A percentile compares a stretch with the other conserved stretches of the same genome.
These are phyloP conservation scores for Ctenicera cuprea DNA, from an alignment of 2,888 invertebrate genomes.

Conservation along the genomic window DNA sequence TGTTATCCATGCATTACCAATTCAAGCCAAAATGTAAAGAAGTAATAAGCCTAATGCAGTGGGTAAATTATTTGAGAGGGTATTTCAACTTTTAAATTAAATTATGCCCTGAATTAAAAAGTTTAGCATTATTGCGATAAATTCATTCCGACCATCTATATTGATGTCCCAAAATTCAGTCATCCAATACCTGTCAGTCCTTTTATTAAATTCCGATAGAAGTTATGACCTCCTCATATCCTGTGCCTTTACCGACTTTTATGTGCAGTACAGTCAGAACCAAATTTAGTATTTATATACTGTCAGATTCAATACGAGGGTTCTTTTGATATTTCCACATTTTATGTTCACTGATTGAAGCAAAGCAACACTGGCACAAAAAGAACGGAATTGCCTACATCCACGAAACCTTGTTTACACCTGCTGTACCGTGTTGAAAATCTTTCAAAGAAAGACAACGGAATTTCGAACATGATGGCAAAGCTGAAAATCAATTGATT, in stretches of 20 bases:
- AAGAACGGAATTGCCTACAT: not conserved
- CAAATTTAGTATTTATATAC: slow-evolving; percentile 34
- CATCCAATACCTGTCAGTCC: slow-evolving; percentile 42
- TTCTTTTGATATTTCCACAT: slow-evolving; percentile 22
- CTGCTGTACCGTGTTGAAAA: slow-evolving; percentile 3
- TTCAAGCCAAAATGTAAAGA: too few relatives aligned
- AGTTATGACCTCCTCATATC: slow-evolving; percentile 44
- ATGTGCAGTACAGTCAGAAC: slow-evolving; percentile 21
- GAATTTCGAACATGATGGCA: slow-evolving; percentile 14
- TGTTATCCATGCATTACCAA: too few relatives aligned
- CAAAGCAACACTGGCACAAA: slow-evolving; percentile 16
- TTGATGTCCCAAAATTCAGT: slow-evolving; percentile 42
- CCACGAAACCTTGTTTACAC: slow-evolving; percentile 6
- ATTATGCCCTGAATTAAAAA: slow-evolving; percentile 7
- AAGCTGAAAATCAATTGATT: slow-evolving; percentile 28
- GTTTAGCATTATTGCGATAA: slow-evolving; percentile 27
- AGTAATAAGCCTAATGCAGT: not conserved
- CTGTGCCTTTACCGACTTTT: slow-evolving; percentile 20
- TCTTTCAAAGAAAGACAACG: slow-evolving; percentile 20
- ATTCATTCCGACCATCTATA: slow-evolving; percentile 44
- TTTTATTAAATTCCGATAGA: slow-evolving; percentile 52
- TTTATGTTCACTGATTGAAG: slow-evolving; percentile 14
- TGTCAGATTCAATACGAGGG: slow-evolving; percentile 14
- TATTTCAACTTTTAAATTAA: not conserved
- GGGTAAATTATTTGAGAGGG: not conserved